Percentiles rank a stretch among this genome's conserved stretches.
phyloP scores from a whole-genome alignment of 1,140 invertebrate species.

The Panulirus ornatus region DNA sequence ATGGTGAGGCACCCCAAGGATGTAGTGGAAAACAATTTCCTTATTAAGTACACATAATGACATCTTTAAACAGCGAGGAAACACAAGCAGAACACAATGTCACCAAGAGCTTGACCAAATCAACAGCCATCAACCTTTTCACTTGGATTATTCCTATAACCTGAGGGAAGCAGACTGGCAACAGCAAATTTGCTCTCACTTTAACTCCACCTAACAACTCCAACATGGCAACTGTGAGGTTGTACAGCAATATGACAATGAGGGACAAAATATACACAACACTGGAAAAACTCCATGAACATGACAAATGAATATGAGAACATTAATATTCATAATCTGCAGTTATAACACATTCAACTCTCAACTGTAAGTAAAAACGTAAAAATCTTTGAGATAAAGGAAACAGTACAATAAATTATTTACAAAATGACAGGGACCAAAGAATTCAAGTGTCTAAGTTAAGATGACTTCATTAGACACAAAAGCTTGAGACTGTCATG shows the following conservation, averaged over 20 bases:
- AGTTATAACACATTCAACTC: conserved; percentile 68
- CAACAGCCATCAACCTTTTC: conserved; percentile 44
- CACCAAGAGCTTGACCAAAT: conserved; percentile 63
- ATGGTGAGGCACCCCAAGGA: conserved; percentile 20
- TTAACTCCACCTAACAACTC: conserved; percentile 62
- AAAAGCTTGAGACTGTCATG: conserved; percentile 67
- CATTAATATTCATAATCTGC: conserved; percentile 67
- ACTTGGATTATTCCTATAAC: conserved; percentile 37
- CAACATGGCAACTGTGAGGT: conserved; percentile 67
- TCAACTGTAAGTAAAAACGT: conserved; percentile 69
- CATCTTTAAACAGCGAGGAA: conserved; percentile 62
- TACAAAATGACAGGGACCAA: conserved; percentile 72
- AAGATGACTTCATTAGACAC: conserved; percentile 66
- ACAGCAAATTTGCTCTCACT: conserved; percentile 11
- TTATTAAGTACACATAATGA: conserved; percentile 63
- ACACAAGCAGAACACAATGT: conserved; percentile 67
- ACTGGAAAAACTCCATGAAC: conserved; percentile 61
- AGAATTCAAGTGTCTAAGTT: conserved; percentile 61
- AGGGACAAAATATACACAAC: conserved; percentile 71
- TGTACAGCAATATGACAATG: conserved; percentile 71
- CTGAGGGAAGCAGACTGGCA: conserved; percentile 55
- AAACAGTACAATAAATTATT: conserved; percentile 62
- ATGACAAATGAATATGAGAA: conserved; percentile 69
- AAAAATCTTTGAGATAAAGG: conserved; percentile 72
- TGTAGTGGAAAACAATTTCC: conserved; percentile 45